Evolutionary conservation across 2,113 vertebrate genomes (phyloP), one percentile per base, ranked within the genome.

Genomic region (Grus americana): DNA sequence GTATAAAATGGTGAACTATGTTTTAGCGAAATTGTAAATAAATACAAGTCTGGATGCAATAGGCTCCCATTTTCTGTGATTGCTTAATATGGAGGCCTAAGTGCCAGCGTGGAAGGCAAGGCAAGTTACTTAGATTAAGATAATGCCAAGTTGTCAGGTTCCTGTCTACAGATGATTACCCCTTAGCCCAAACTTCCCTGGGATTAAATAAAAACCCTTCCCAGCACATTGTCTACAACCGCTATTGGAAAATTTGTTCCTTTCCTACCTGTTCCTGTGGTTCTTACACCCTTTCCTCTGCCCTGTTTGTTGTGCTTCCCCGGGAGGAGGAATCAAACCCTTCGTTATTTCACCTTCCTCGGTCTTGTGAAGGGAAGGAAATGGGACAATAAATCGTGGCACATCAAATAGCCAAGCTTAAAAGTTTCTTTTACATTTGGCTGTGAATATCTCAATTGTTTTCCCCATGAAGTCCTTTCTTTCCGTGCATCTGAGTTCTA

Each of bases 61-160:
- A n/a, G 40, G 57, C 15, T 71, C 14, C 57, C 12, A 2, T 1
- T 81, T 92, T 90, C 62, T 80, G 47, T 38, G 78, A 92, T 92
- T 94, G 76, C 79, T 86, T 81, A 47, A 90, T 12, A 2, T 29
- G 59, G 50, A 91, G 38, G 70, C 73, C 16, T 9, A 47, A 55
- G 79, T 96, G 93, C 94, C 95, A 95, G 93, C 82, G 32, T 88
- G 95, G 95, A 96, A 73, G 46, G 62, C 23, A 29, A 90, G 79
- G 63, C 24, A 26, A 90, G 81, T 86, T 42, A 50, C 86, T 63
- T 40, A 44, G 90, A 65, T 95, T 92, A 76, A 93, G 92, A 88
- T 89, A 92, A 72, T 62, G 92, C 87, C 23, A 5, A 57, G 75
- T 10, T 85, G 82, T 94, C 93, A 92, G 74, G 67, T 34, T 66